Percentiles rank a stretch among this genome's conserved stretches.
Conservation (phyloP, 2,113 vertebrate genomes). For the Leucoraja erinaceus region DNA sequence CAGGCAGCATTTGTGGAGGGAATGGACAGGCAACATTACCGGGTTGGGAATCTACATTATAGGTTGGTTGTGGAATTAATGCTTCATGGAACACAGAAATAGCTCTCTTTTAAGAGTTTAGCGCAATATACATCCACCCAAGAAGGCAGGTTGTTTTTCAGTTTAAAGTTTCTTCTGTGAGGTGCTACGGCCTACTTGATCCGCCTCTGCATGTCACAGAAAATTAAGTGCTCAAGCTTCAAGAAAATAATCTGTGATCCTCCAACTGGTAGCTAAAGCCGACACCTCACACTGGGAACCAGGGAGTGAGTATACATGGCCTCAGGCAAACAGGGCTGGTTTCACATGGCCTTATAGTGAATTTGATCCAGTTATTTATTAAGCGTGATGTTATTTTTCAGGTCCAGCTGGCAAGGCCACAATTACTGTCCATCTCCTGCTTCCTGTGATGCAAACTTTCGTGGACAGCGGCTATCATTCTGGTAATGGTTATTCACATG, state of each 20-base stretch:
- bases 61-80: background rate
- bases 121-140: background rate
- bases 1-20: no score
- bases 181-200: background rate
- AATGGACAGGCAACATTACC: no score
- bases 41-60: background rate
- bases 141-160: background rate
- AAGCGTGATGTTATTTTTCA: background rate
- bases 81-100: background rate
- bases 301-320: background rate
- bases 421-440: background rate
- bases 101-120: background rate
- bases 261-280: background rate
- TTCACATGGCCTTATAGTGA: background rate
- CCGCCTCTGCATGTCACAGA: background rate
- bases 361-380: background rate
- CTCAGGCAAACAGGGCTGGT: background rate
- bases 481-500: background rate
- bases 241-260: background rate
- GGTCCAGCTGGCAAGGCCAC: background rate
- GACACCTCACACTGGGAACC: background rate
- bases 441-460: background rate
- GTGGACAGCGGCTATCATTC: background rate
- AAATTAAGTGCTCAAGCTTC: background rate
- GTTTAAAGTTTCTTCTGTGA: background rate